phyloP scores from a whole-genome alignment of 2,888 invertebrate genomes.

The Drosophila paramelanica region DNA sequence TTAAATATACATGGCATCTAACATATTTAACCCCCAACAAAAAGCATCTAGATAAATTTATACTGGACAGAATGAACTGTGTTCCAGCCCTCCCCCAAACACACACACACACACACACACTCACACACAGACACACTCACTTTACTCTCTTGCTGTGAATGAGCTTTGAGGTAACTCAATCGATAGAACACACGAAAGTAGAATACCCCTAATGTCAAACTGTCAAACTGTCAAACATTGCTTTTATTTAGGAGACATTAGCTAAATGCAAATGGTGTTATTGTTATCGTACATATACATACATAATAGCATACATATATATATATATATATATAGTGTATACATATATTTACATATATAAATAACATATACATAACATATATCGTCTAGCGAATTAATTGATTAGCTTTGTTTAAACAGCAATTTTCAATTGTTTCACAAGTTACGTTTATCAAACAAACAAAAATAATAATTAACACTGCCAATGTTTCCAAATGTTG shows the following conservation, averaged over 20 bases:
- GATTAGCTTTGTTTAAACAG: constrained; percentile 20
- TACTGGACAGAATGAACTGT: constrained; percentile 1
- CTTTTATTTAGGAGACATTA: constrained; percentile 14
- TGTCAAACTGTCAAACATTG: constrained; percentile 8
- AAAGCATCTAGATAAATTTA: constrained; percentile 40
- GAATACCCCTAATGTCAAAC: constrained; percentile 14
- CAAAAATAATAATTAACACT: constrained; percentile 46
- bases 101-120: neutral
- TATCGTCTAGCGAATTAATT: constrained; percentile 26
- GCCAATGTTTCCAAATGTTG: constrained; percentile 36
- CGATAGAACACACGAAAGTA: constrained; percentile 3
- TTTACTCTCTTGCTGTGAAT: constrained; percentile 33
- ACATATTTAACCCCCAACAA: constrained; percentile 11
- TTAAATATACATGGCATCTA: constrained; percentile 52
- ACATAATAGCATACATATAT: constrained; percentile 19
- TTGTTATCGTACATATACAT: constrained; percentile 53
- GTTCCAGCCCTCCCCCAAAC: constrained; percentile 2
- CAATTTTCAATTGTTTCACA: constrained; percentile 9
- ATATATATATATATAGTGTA: constrained; percentile 24
- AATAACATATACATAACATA: constrained; percentile 32
- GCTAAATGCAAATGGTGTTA: constrained; percentile 43
- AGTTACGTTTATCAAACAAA: constrained; percentile 13
- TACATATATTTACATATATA: constrained; percentile 15
- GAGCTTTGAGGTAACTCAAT: constrained; percentile 42
- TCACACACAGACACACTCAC: neutral